These are phyloP conservation scores for human (Homo sapiens) DNA, from an alignment of 2,113 vertebrate genomes.

Conservation along the genomic window DNA sequence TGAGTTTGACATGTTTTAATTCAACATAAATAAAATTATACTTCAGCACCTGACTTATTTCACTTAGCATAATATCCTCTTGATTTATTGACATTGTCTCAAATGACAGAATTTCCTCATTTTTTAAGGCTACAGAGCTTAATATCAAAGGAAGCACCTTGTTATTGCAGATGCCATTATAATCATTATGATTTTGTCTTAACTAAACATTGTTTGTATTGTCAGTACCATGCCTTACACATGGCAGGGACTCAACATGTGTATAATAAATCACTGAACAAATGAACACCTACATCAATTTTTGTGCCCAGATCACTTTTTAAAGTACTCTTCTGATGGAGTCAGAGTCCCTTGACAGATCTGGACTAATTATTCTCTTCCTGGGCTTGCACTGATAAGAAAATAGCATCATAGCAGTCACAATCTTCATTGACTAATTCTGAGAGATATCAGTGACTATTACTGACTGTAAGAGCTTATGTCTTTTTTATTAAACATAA, in stretches of 20 bases:
- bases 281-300: background rate
- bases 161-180: background rate
- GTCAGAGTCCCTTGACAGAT: background rate
- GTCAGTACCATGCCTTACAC: background rate
- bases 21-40: background rate
- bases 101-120: background rate
- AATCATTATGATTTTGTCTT: background rate
- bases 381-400: background rate
- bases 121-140: background rate
- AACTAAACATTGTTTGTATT: background rate
- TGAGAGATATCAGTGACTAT: background rate
- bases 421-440: background rate
- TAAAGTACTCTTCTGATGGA: background rate
- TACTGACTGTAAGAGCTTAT: accelerated
- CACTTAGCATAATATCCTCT: background rate
- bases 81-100: background rate
- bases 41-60: background rate
- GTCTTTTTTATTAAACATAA: background rate
- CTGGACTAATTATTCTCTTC: background rate
- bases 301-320: background rate
- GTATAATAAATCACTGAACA: background rate
- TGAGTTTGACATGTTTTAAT: background rate
- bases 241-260: background rate
- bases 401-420: background rate
- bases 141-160: background rate